Evolutionary conservation across 2,888 invertebrate genomes (phyloP).

Genomic region (Tiphia femorata): DNA sequence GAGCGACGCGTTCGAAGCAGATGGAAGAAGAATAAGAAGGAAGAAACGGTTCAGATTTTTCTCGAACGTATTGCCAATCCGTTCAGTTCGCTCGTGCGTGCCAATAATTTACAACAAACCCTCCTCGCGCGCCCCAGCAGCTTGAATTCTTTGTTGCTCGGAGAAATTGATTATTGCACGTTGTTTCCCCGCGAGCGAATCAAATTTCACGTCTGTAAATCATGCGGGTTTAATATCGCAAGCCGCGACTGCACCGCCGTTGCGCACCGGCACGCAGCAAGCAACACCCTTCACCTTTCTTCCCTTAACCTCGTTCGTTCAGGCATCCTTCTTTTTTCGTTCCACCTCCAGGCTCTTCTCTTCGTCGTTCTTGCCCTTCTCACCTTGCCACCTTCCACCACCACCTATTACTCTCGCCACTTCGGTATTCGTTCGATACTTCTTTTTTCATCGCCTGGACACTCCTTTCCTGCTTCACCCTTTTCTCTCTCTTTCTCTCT

Average conservation of each 20-base stretch:
- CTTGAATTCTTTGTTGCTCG: slow-evolving; percentile 41
- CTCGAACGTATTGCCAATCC: too few relatives aligned
- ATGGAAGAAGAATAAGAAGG: too few relatives aligned
- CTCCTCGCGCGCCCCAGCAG: too few relatives aligned
- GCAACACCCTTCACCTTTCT: slow-evolving; percentile 33
- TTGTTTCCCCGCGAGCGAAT: slow-evolving; percentile 51
- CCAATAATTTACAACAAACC: slow-evolving; percentile 45
- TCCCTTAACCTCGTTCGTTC: slow-evolving; percentile 14
- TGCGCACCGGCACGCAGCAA: slow-evolving; percentile 36
- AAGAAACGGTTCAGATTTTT: too few relatives aligned
- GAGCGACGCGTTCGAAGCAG: too few relatives aligned
- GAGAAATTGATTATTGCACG: slow-evolving; percentile 50
- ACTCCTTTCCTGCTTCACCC: neutral
- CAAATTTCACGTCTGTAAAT: slow-evolving; percentile 55
- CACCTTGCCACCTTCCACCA: neutral
- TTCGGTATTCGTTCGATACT: neutral
- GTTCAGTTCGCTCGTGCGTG: too few relatives aligned
- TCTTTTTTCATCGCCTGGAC: neutral
- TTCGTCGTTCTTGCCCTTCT: neutral
- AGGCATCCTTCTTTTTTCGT: neutral
- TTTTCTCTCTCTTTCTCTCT: neutral
- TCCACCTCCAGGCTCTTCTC: neutral
- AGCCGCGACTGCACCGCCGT: slow-evolving; percentile 14
- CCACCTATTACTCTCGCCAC: neutral
- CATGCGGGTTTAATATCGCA: slow-evolving; percentile 49